Base-by-base conservation (phyloP, 2,888 invertebrate genomes). In the Bombyx huttoni region DNA sequence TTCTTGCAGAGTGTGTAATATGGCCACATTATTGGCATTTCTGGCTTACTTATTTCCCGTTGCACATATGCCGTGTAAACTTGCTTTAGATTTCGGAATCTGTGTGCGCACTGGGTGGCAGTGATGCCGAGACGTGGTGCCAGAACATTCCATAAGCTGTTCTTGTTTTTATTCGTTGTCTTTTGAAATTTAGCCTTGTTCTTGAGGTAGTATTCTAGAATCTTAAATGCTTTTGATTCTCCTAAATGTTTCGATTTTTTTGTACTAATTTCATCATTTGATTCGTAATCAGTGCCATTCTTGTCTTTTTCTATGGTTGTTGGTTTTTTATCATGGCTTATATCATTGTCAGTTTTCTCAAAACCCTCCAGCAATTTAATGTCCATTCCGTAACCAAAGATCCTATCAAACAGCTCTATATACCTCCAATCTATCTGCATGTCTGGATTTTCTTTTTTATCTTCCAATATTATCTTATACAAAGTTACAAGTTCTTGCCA, bases 381-480 rank as follows among this genome's bases (percentile, higher is more conserved):
- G 52, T 86, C 81, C 81, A 82, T 86, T 0, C 88, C 88, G 58
- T 84, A 86, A 55, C 86, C 84, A 64, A 86, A 87, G 55, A 88
- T 81, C 49, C 76, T 75, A 57, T 88, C 88, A 70, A 88, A 87
- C 48, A 81, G 54, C 10, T 88, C 85, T 48, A 85, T 86, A 53
- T 87, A 88, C 14, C 78, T 64, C 88, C 88, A 88, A 58, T 84
- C 79, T 8, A 88, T 82, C 56, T 81, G 75, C 73, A 81, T 70
- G 49, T 85, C 85, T 0, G 86, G 71, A 58, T 85, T 70, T 49
- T 87, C 83, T 54, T 80, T 84, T 53, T 88, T 88, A 51, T 84
- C 81, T 13, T 77, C 66, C 46, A 87, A 63, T 50, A 83, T 76
- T 1, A 70, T 65, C 50, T 75, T 78, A 49, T 88, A 88, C 0